A percentile compares a stretch with the other conserved stretches of the same genome.
These are phyloP conservation scores for Trachelus troglodyta DNA, from an alignment of 2,888 invertebrate genomes.

Conservation along the genomic window DNA sequence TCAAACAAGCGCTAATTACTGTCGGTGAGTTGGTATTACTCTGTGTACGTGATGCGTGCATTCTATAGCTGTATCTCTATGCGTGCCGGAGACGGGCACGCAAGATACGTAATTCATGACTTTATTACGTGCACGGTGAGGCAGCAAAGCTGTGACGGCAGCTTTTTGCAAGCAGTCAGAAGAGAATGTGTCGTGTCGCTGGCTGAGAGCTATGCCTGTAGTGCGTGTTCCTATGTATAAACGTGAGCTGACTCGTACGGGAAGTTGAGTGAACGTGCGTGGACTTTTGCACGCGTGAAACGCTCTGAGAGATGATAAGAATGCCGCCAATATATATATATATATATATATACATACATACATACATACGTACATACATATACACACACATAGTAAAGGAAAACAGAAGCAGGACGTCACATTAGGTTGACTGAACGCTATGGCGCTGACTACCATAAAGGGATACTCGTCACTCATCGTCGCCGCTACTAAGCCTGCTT, in stretches of 20 bases:
- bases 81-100: constrained; percentile 35
- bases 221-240: neutral
- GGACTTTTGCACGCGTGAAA: constrained; percentile 1
- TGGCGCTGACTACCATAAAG: neutral
- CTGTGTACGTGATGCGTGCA: neutral
- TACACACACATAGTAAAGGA: neutral
- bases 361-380: too few species aligned
- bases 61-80: neutral
- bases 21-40: constrained; percentile 30
- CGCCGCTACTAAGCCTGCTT: neutral
- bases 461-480: constrained; percentile 3
- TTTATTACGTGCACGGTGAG: constrained; percentile 36
- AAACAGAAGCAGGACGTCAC: neutral
- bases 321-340: neutral
- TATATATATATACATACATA: neutral
- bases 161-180: constrained; percentile 19
- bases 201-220: constrained; percentile 2
- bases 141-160: constrained; percentile 26
- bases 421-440: neutral
- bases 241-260: neutral
- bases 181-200: constrained; percentile 6
- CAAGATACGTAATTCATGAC: constrained; percentile 41
- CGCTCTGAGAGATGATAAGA: neutral
- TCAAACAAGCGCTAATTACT: constrained; percentile 41
- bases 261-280: neutral